phyloP scores from a whole-genome alignment of 2,113 vertebrate species.

The Guaruba guarouba region DNA sequence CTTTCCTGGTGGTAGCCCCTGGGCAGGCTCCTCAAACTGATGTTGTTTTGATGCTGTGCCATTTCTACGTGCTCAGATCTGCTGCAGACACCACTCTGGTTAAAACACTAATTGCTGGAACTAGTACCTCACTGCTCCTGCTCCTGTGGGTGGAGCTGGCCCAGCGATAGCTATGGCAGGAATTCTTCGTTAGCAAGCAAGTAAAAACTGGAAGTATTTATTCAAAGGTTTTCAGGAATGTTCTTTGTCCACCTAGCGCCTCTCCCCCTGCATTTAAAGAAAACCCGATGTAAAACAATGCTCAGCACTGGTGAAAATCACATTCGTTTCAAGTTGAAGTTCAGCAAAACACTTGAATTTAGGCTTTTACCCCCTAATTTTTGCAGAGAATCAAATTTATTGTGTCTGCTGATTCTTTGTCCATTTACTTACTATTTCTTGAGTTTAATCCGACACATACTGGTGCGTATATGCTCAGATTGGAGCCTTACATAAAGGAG shows the following conservation, averaged over 20 bases:
- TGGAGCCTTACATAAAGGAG: neutral
- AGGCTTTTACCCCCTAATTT: neutral
- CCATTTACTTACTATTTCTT: neutral
- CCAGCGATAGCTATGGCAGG: conserved; percentile 24
- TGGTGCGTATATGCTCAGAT: neutral
- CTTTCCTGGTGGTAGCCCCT: conserved; percentile 50
- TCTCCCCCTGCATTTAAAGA: neutral
- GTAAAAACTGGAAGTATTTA: conserved; percentile 59
- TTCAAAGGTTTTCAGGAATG: conserved; percentile 56
- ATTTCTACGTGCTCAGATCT: conserved; percentile 55
- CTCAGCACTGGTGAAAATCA: neutral
- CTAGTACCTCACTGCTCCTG: conserved; percentile 4
- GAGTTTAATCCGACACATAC: neutral
- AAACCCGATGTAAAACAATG: neutral
- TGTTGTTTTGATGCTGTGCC: conserved; percentile 56
- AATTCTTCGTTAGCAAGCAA: conserved; percentile 61
- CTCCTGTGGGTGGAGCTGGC: conserved; percentile 38
- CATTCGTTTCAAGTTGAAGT: neutral
- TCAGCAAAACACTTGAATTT: neutral
- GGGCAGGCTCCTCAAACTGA: conserved; percentile 28
- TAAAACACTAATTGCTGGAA: conserved; percentile 55
- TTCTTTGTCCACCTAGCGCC: conserved; percentile 37
- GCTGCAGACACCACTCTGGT: conserved; percentile 49
- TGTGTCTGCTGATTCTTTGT: neutral
- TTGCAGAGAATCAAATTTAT: neutral